Conservation (phyloP, 2,888 invertebrate genomes). For the Alitta virens region DNA sequence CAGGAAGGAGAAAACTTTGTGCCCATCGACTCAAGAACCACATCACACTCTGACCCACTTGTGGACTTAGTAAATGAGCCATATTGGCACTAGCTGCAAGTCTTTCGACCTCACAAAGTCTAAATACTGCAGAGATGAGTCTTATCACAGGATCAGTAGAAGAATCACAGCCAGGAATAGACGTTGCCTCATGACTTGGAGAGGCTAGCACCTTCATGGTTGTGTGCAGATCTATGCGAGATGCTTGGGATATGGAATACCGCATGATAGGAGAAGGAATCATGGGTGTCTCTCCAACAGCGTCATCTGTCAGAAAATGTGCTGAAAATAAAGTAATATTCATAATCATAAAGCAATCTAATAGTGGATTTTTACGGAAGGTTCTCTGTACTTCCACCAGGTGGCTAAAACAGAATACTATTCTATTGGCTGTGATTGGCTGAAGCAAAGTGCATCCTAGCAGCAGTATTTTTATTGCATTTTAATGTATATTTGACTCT, state of each 20-base stretch:
- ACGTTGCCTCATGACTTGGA: constrained; percentile 54
- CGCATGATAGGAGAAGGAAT: constrained; percentile 69
- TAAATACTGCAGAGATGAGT: constrained; percentile 70
- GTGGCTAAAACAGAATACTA: too few species aligned
- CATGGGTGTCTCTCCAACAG: constrained; percentile 67
- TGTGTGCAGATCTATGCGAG: constrained; percentile 58
- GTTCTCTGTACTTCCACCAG: too few species aligned
- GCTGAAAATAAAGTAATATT: constrained; percentile 61
- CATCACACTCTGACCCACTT: constrained; percentile 72
- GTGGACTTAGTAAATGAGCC: constrained; percentile 71
- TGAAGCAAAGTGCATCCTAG: too few species aligned
- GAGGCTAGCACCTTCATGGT: constrained; percentile 61
- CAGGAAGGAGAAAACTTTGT: constrained; percentile 69
- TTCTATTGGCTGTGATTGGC: too few species aligned
- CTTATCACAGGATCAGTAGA: constrained; percentile 65
- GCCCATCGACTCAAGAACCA: constrained; percentile 81
- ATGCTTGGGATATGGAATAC: constrained; percentile 63
- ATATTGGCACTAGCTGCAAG: constrained; percentile 71
- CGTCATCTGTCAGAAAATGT: constrained; percentile 68
- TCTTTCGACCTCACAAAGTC: constrained; percentile 74
- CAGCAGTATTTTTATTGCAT: too few species aligned
- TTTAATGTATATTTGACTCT: too few species aligned
- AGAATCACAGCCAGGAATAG: constrained; percentile 41
- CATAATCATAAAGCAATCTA: too few species aligned
- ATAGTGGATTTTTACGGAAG: too few species aligned